Percentiles rank a stretch among this genome's conserved stretches.
phyloP scores from a whole-genome alignment of 2,888 invertebrate species.

The Ptychoptera contaminata region DNA sequence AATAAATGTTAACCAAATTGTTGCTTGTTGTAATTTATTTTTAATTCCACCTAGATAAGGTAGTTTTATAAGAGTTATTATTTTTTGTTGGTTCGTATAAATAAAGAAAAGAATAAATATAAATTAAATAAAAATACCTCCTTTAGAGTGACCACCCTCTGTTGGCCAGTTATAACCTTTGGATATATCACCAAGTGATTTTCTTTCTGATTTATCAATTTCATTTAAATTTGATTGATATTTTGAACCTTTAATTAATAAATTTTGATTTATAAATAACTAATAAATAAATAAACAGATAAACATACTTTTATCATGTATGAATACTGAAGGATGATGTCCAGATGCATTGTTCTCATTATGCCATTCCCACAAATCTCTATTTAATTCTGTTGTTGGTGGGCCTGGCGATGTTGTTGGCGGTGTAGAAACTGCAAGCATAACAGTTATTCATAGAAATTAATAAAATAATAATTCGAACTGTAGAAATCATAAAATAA shows the following conservation, averaged over 20 bases:
- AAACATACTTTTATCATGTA: no score
- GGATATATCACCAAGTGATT: constrained; percentile 42
- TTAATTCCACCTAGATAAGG: no score
- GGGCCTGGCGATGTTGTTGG: constrained; percentile 68
- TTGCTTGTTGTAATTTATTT: no score
- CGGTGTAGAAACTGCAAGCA: constrained; percentile 54
- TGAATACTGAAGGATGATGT: constrained; percentile 44
- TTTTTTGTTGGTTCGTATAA: no score
- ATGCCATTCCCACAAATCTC: constrained; percentile 30
- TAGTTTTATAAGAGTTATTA: no score
- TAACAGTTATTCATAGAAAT: constrained; percentile 7
- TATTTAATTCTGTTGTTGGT: constrained; percentile 44
- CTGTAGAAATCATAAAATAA: no score
- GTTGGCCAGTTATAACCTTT: constrained; percentile 40
- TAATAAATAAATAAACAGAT: not conserved
- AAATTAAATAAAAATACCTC: constrained; percentile 4
- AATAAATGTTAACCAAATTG: no score
- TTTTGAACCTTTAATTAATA: constrained; percentile 45
- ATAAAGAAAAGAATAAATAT: no score
- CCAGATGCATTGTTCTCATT: constrained; percentile 42
- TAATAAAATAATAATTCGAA: constrained; percentile 2
- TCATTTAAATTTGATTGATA: constrained; percentile 62
- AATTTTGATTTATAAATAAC: not conserved
- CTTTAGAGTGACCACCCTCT: constrained; percentile 25
- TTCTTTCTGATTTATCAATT: constrained; percentile 66